These are phyloP conservation scores for Gavia stellata DNA, from an alignment of 2,113 vertebrate genomes.

Conservation along the genomic window DNA sequence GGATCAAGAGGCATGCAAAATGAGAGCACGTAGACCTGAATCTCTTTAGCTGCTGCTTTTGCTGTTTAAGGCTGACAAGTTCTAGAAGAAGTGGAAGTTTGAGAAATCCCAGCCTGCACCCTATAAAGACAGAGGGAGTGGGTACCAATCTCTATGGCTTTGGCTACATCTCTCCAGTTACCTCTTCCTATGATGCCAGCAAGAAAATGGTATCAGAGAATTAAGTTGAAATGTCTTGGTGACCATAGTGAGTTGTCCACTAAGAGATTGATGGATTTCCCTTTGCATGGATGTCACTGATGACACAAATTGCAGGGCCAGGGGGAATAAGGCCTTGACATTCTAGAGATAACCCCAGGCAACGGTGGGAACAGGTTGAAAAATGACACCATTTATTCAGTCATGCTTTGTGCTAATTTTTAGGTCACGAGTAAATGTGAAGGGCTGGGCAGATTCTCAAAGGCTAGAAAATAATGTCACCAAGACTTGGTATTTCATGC, in stretches of 20 bases:
- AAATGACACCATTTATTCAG: not conserved
- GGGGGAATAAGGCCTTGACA: not conserved
- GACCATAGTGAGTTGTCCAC: not conserved
- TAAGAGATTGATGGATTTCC: not conserved
- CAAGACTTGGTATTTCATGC: not conserved
- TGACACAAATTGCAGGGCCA: not conserved
- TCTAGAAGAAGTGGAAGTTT: not conserved
- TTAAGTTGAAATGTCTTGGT: not conserved
- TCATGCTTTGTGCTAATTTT: not conserved
- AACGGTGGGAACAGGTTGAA: not conserved
- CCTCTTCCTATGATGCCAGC: slow-evolving; percentile 1
- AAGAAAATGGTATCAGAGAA: not conserved
- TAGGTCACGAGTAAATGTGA: not conserved
- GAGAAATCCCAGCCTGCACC: not conserved
- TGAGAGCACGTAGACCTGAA: not conserved
- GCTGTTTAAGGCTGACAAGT: not conserved
- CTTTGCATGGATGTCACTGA: not conserved
- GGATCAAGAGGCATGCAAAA: not conserved
- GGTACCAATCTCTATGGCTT: not conserved
- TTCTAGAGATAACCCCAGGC: not conserved
- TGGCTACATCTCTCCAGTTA: not conserved
- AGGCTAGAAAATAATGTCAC: not conserved
- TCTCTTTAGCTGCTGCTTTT: not conserved
- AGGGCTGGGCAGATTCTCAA: not conserved
- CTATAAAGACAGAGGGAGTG: not conserved